phyloP scores from a whole-genome alignment of 2,797 vertebrate genomes.

The Poecilia velifera region DNA sequence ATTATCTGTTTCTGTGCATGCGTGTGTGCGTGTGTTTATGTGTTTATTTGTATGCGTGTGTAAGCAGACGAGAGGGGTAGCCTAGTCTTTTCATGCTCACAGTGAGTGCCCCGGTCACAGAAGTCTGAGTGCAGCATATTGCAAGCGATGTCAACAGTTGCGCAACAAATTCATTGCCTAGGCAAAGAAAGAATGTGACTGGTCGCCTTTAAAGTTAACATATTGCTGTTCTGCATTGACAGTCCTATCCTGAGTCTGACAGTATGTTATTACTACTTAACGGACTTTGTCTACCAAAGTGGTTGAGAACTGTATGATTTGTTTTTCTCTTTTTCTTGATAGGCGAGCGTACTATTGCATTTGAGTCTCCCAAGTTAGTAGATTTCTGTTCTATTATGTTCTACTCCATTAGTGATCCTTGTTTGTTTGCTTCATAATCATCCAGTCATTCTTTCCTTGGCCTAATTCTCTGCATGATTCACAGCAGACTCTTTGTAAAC shows the following conservation, averaged over 20 bases:
- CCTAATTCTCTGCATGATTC: conserved; percentile 67
- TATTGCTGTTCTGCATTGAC: conserved; percentile 44
- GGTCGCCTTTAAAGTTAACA: conserved; percentile 54
- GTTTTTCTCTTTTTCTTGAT: conserved; percentile 51
- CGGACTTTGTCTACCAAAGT: conserved; percentile 54
- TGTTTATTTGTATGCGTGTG: conserved; percentile 20
- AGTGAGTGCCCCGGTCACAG: conserved; percentile 66
- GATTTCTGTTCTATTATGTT: conserved; percentile 1
- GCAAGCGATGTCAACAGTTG: conserved; percentile 77
- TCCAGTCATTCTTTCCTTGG: conserved; percentile 51
- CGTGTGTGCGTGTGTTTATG: conserved; percentile 15
- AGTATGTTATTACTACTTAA: conserved; percentile 52
- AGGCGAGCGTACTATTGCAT: conserved; percentile 12
- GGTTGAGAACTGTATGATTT: conserved; percentile 51
- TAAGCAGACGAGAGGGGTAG: conserved; percentile 39
- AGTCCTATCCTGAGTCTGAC: conserved; percentile 18
- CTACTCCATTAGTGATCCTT: conserved; percentile 1
- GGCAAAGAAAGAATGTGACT: conserved; percentile 58
- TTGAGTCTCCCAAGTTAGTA: neutral
- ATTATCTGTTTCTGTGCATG: conserved; percentile 44
- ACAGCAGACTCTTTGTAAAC: conserved; percentile 39
- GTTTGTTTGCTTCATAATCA: conserved; percentile 50
- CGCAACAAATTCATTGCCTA: conserved; percentile 76
- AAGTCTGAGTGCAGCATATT: conserved; percentile 71
- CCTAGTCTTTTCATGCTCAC: conserved; percentile 64